Conservation (phyloP, 2,888 invertebrate species). For the Beris chalybata region DNA sequence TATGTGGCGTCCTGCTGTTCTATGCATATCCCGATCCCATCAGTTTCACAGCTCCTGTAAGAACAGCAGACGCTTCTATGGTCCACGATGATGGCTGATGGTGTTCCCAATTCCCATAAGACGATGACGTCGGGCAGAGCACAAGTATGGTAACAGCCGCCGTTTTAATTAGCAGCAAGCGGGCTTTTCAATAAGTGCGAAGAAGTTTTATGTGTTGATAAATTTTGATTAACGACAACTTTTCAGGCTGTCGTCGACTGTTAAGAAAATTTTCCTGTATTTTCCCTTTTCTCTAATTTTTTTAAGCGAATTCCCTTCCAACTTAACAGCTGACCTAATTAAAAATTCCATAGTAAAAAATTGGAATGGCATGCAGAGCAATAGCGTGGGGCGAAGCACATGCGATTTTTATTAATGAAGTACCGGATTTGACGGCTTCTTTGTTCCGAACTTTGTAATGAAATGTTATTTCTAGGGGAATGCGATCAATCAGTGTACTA, state of each 20-base stretch:
- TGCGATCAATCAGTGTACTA: constrained; percentile 18
- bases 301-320: too few relatives aligned
- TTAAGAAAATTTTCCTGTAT: constrained; percentile 31
- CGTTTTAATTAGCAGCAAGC: constrained; percentile 12
- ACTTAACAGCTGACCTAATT: constrained; percentile 24
- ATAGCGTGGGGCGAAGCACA: constrained; percentile 1
- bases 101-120: constrained; percentile 9
- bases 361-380: background rate
- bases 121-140: constrained; percentile 4
- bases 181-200: constrained; percentile 33
- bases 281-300: constrained; percentile 15
- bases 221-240: constrained; percentile 41
- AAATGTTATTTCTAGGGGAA: constrained; percentile 1
- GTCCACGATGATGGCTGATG: constrained; percentile 3
- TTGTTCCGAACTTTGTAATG: constrained; percentile 1
- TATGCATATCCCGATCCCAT: constrained; percentile 17
- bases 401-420: constrained; percentile 28
- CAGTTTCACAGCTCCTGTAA: constrained; percentile 8
- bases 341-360: constrained; percentile 27
- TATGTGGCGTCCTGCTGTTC: constrained; percentile 5
- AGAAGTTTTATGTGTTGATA: constrained; percentile 40
- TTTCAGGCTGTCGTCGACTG: constrained; percentile 39
- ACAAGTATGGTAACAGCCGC: constrained; percentile 2
- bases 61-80: constrained; percentile 21
- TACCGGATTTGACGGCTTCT: constrained; percentile 12